Base-by-base conservation (phyloP, 2,113 vertebrate genomes). In the Menura novaehollandiae region DNA sequence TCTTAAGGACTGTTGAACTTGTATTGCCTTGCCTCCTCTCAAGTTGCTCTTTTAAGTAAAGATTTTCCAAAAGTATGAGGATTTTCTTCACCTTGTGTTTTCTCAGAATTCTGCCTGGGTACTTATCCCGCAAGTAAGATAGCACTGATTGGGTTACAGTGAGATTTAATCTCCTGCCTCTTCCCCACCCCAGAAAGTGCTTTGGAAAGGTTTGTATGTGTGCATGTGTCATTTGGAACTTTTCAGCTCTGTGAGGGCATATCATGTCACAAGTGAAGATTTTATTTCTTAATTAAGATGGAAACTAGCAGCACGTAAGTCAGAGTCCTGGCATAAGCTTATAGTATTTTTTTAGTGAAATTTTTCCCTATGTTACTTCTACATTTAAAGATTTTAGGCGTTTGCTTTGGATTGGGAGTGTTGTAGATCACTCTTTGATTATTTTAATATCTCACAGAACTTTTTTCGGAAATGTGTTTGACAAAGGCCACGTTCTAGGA, bases 191-290 rank as follows among this genome's bases (percentile, higher is more conserved):
- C 11, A 44, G 60, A 52, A 74, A 10, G 33, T 0, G 16, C 46
- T 81, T 67, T 59, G 52, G 41, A 15, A 87, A 79, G 11, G 20
- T 75, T 56, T 68, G 5, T 26, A 16, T 74, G 27, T 75, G 14
- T 0, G 0, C 8, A 1, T 43, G 16, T 71, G 23, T 55, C 0
- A 2, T 51, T 68, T 41, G 33, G 33, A 62, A 51, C 39, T 51
- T 77, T 46, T 35, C 0, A 0, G 78, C 9, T 85, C 49, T 87
- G 5, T 83, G 24, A 46, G 39, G 21, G 13, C 55, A 7, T 68
- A 41, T 78, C 19, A 13, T 33, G 44, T 30, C 79, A 59, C 37
- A 68, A 81, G 16, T 53, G 49, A 68, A 59, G 5, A 12, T 56
- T 68, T 63, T 63, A 9, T 63, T 81, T 68, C 55, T 69, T 73